Evolutionary conservation across 2,888 invertebrate species (phyloP), one percentile per base, ranked within the genome.

Genomic region (Argyresthia albistria): DNA sequence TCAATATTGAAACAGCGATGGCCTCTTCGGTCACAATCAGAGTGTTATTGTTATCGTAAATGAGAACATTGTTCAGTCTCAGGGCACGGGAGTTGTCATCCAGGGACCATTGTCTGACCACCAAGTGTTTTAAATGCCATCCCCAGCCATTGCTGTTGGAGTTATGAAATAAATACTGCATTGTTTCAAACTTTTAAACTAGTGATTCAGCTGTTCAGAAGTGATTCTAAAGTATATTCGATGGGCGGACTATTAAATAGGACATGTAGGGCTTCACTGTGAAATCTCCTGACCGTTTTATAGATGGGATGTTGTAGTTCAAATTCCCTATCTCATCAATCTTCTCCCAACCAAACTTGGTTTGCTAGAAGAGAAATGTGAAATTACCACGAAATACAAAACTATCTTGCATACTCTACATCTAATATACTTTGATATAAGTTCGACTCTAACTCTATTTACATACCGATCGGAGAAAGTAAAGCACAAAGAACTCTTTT

Each of bases 1-100:
- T 67, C 65, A 63, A 65, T 58, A 65, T 64, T 63, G 63, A 65
- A 69, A 60, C 60, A 66, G 70, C 58, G 59, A 59, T 58, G 58
- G 57, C 60, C 59, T 58, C 61, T 54, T 56, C 54, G 64, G 62
- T 58, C 59, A 63, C 67, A 60, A 66, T 64, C 64, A 69, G 71
- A 62, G 67, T 69, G 72, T 75, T 78, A 80, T 81, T 80, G 79
- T 81, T 73, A 65, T 66, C 69, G 64, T 70, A 77, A 82, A 82
- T 77, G 77, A 81, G 67, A 59, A 75, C 64, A 77, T 83, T 83
- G 80, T 83, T 76, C 70, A 25, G 54, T 53, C 67, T 68, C 60
- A 60, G 67, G 67, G 63, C 60, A 65, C 58, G 60, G 59, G 66
- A 66, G 72, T 75, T 76, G 77, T 73, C 78, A 76, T 73, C 69